Evolutionary conservation across 2,888 invertebrate genomes (phyloP), one percentile per base, ranked within the genome.

Genomic region (Tachina grossa): DNA sequence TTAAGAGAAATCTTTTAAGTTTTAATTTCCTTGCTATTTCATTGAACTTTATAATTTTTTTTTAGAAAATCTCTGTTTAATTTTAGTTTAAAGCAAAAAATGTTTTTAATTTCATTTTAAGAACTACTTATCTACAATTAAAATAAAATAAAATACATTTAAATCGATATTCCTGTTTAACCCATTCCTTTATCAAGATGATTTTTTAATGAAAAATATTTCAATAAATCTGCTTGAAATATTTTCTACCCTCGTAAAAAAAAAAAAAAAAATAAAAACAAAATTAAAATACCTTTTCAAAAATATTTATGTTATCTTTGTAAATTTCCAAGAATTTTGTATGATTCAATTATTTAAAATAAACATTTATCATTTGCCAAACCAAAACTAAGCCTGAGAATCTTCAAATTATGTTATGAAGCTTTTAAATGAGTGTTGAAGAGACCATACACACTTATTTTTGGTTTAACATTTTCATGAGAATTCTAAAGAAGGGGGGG

Each of bases 261-360:
- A 19, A 49, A 49, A 14, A 47, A 51, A 13, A n/a, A 55, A 13
- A 55, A 16, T 10, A 2, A 4, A 14, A 43, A 45, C 6, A 1
- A 16, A 13, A 61, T 9, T 9, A 51, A 51, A 9, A 51, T 1
- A 51, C 22, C 13, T 55, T 19, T 13, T 9, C 22, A 53, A 55
- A 69, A 66, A 68, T 45, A 53, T 53, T n/a, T 53, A 43, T 72
- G 13, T 63, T 47, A 65, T 51, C 82, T 63, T 2, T 59, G 16
- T 3, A 41, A 39, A 71, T 49, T 85, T 85, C 85, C 51, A 65
- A 79, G 85, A 85, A 85, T 82, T 78, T 75, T 14, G 14, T 22
- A 66, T 82, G 85, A 85, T 85, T 85, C 78, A 82, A 71, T 75
- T 39, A n/a, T 72, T 57, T 19, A 49, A 74, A 81, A 63, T 39